A percentile compares a stretch with the other conserved stretches of the same genome.
Evolutionary conservation across 2,888 invertebrate genomes (phyloP).

Genomic region (Tinea trinotella): DNA sequence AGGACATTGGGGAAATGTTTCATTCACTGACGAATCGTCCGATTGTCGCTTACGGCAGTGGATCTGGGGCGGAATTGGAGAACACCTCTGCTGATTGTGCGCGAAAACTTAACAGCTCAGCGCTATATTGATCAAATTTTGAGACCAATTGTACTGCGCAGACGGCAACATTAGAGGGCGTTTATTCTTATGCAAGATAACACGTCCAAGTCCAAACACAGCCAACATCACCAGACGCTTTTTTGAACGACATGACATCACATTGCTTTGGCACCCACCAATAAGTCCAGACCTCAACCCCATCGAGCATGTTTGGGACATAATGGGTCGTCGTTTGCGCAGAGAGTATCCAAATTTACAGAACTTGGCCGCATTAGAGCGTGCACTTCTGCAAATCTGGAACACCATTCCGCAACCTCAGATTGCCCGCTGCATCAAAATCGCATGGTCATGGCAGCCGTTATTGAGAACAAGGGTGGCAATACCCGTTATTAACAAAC

Average conservation of each 20-base stretch:
- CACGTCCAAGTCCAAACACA: background rate
- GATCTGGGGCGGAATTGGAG: background rate
- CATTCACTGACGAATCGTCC: too few species aligned
- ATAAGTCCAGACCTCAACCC: conserved; percentile 17
- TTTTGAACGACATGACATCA: conserved; percentile 11
- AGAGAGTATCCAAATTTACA: background rate
- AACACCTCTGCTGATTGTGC: too few species aligned
- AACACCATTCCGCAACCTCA: background rate
- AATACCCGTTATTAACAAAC: background rate
- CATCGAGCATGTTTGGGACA: conserved; percentile 18
- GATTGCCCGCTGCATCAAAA: background rate
- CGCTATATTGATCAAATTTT: too few species aligned
- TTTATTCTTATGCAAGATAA: background rate
- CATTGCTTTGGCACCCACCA: conserved; percentile 6
- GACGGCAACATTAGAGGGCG: too few species aligned
- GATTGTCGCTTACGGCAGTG: too few species aligned
- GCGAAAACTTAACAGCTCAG: too few species aligned
- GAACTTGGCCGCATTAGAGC: conserved; percentile 7
- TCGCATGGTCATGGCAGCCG: background rate
- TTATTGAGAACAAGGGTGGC: background rate
- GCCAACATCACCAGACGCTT: background rate
- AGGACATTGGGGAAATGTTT: too few species aligned
- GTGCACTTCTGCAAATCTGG: background rate
- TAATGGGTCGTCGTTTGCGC: background rate
- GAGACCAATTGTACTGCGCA: too few species aligned